phyloP scores from a whole-genome alignment of 2,888 invertebrate genomes.

The Caenorhabditis sp. region DNA sequence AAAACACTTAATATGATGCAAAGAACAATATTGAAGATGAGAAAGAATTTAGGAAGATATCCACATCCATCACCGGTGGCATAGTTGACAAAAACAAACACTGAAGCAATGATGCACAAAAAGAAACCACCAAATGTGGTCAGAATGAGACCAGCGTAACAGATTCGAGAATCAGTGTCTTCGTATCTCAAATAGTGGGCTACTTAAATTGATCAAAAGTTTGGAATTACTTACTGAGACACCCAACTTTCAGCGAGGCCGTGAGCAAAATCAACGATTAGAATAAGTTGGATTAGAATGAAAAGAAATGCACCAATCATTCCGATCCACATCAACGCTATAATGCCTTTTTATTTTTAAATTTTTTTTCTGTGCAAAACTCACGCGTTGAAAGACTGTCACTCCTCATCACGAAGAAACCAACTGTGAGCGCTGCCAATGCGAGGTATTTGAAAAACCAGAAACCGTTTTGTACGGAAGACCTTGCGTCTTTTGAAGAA shows the following conservation, averaged over 20 bases:
- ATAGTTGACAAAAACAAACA: constrained; percentile 87
- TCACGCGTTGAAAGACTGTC: constrained; percentile 73
- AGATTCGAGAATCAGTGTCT: constrained; percentile 86
- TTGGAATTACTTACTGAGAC: constrained; percentile 74
- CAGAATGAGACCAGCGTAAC: constrained; percentile 82
- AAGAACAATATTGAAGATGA: constrained; percentile 91
- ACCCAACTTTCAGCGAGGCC: constrained; percentile 96
- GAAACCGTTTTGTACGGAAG: constrained; percentile 95
- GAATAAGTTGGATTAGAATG: constrained; percentile 92
- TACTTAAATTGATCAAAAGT: background rate
- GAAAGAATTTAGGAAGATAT: constrained; percentile 89
- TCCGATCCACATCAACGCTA: constrained; percentile 94
- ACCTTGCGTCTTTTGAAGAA: constrained; percentile 88
- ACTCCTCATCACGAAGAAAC: constrained; percentile 94
- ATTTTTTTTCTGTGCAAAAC: too few relatives aligned
- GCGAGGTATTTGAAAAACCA: constrained; percentile 83
- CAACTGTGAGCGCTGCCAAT: constrained; percentile 88
- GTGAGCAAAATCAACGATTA: constrained; percentile 97
- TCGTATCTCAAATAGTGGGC: constrained; percentile 76
- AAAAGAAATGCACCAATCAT: constrained; percentile 95
- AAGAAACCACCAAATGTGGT: constrained; percentile 85
- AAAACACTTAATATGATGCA: constrained; percentile 84
- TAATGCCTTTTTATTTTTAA: background rate
- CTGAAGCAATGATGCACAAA: constrained; percentile 81
- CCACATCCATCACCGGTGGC: constrained; percentile 79